Conservation (phyloP, 2,888 invertebrate genomes). For the Mycalesis mineus region DNA sequence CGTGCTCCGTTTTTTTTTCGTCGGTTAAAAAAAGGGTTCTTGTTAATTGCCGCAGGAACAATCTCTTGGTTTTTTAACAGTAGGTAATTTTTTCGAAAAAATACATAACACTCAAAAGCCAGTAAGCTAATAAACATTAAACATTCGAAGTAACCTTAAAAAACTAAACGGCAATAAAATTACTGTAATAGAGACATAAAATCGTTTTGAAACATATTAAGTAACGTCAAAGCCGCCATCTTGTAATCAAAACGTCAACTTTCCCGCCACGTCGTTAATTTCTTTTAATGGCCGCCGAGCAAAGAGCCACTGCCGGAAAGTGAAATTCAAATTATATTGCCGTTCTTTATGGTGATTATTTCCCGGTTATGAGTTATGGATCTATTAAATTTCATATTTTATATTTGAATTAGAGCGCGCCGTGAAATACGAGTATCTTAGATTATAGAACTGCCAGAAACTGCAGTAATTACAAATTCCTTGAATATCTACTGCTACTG, state of each 20-base stretch:
- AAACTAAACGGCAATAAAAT: background rate
- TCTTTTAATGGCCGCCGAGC: conserved; percentile 18
- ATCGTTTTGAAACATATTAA: conserved; percentile 7
- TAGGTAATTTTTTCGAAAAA: too few species aligned
- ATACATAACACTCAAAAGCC: too few species aligned
- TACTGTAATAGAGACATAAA: conserved; percentile 2
- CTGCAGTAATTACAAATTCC: too few species aligned
- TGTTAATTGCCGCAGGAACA: too few species aligned
- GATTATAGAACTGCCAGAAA: too few species aligned
- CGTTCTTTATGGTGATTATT: conserved; percentile 15
- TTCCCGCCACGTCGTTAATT: conserved; percentile 17
- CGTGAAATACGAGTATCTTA: background rate
- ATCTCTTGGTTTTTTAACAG: too few species aligned
- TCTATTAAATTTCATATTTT: conserved; percentile 12
- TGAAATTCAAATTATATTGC: conserved; percentile 24
- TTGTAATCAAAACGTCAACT: conserved; percentile 15
- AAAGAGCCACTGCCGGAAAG: conserved; percentile 19
- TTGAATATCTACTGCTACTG: too few species aligned
- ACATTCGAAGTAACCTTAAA: too few species aligned
- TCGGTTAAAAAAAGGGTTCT: too few species aligned
- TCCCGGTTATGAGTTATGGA: conserved; percentile 12
- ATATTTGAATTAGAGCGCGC: background rate
- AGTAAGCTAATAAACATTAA: background rate
- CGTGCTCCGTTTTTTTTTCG: too few species aligned
- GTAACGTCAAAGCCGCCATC: background rate